Percentiles rank a stretch among this genome's conserved stretches.
Evolutionary conservation across 1,140 invertebrate species (phyloP).

Genomic region (Augochlora pura): DNA sequence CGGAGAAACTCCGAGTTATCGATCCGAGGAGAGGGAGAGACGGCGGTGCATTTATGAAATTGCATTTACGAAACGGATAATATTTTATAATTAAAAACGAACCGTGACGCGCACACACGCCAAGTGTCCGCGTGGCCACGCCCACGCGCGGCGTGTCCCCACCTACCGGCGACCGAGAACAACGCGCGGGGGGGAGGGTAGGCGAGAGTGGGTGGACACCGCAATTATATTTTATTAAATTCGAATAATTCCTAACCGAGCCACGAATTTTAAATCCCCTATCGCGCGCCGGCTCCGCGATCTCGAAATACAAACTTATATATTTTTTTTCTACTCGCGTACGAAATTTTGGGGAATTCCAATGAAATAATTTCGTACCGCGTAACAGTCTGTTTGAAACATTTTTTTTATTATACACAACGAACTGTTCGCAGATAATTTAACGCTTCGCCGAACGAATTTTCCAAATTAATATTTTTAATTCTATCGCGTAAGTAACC

Average conservation of each 20-base stretch:
- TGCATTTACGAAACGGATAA: slow-evolving; percentile 42
- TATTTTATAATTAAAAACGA: slow-evolving; percentile 39
- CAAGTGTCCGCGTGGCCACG: slow-evolving; percentile 14
- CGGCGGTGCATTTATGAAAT: slow-evolving; percentile 44
- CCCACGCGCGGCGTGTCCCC: background rate
- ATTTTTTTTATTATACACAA: too few species aligned
- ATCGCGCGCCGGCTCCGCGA: too few species aligned
- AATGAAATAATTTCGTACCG: too few species aligned
- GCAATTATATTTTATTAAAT: slow-evolving; percentile 4
- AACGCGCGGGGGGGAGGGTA: background rate
- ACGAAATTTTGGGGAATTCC: too few species aligned
- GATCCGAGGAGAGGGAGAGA: slow-evolving; percentile 27
- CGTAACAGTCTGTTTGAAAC: too few species aligned
- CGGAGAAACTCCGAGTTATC: slow-evolving; percentile 13
- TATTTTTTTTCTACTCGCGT: too few species aligned
- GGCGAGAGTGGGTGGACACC: too few species aligned
- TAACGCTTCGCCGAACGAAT: too few species aligned
- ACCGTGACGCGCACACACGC: background rate
- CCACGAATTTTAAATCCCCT: background rate
- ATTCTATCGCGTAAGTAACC: too few species aligned
- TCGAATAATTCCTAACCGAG: background rate
- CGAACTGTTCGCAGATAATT: too few species aligned
- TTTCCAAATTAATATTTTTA: too few species aligned
- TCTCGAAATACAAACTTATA: too few species aligned
- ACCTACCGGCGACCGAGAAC: background rate